Conservation (phyloP, 2,113 vertebrate genomes). For the Pterocles burchelli region DNA sequence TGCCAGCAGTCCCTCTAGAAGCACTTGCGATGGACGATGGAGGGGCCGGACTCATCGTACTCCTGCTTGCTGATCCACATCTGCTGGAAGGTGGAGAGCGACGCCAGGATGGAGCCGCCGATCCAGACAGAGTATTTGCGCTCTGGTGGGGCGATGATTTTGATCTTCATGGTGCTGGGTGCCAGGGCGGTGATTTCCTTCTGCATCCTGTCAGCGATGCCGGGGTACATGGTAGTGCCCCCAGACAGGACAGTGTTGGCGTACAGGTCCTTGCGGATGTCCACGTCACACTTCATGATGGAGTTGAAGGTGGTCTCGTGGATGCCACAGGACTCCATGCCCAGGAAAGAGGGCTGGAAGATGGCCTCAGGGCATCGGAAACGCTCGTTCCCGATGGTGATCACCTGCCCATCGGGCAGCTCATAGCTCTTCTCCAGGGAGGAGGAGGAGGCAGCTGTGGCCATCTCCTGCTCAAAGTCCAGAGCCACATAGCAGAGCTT, state of each 20-base stretch:
- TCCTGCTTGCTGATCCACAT: slow-evolving; percentile 83
- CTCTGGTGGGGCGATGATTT: slow-evolving; percentile 65
- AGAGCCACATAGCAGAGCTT: neutral
- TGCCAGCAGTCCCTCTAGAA: slow-evolving; percentile 64
- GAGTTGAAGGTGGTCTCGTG: slow-evolving; percentile 72
- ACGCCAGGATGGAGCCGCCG: slow-evolving; percentile 74
- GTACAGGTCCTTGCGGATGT: slow-evolving; percentile 71
- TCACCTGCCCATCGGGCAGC: slow-evolving; percentile 75
- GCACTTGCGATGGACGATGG: slow-evolving; percentile 73
- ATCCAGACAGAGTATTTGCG: slow-evolving; percentile 75
- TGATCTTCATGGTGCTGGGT: slow-evolving; percentile 73
- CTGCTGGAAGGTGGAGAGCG: slow-evolving; percentile 78
- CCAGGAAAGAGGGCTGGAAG: slow-evolving; percentile 75
- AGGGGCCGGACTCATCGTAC: slow-evolving; percentile 76
- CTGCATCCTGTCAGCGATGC: slow-evolving; percentile 75
- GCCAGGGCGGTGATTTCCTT: slow-evolving; percentile 63
- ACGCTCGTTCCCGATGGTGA: slow-evolving; percentile 72
- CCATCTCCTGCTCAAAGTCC: slow-evolving; percentile 79
- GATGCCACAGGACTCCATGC: slow-evolving; percentile 70
- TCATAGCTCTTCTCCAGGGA: slow-evolving; percentile 75
- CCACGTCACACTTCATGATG: slow-evolving; percentile 71
- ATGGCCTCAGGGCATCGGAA: slow-evolving; percentile 77
- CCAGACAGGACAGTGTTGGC: slow-evolving; percentile 71
- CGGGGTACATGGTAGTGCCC: slow-evolving; percentile 76
- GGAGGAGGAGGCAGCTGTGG: slow-evolving; percentile 40